These are phyloP conservation scores for Pavo muticus DNA, from an alignment of 2,113 vertebrate species.

Conservation along the genomic window DNA sequence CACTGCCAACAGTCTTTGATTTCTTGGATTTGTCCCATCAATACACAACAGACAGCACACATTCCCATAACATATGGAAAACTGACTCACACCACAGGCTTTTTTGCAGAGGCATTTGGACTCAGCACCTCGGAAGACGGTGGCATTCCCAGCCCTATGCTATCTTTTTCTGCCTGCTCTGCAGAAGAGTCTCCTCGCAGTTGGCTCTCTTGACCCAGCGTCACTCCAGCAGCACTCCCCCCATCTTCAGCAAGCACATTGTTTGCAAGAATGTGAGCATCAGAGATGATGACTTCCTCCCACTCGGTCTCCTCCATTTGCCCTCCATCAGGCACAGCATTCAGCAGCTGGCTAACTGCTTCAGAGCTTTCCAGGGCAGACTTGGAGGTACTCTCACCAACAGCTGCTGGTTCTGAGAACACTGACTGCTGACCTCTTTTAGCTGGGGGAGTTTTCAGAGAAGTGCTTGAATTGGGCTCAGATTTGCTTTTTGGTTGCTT, in stretches of 20 bases:
- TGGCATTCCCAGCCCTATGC: slow-evolving; percentile 29
- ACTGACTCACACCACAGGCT: slow-evolving; percentile 71
- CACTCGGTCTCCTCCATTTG: slow-evolving; percentile 74
- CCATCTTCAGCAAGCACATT: slow-evolving; percentile 44
- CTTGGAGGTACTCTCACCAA: slow-evolving; percentile 55
- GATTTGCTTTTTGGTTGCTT: slow-evolving; percentile 80
- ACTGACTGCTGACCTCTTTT: slow-evolving; percentile 73
- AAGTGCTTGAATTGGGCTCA: slow-evolving; percentile 71
- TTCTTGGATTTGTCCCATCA: neutral
- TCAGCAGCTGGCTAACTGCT: slow-evolving; percentile 82
- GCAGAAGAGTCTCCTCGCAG: slow-evolving; percentile 23
- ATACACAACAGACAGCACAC: neutral
- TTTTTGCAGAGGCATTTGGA: slow-evolving; percentile 66
- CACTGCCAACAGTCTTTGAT: neutral
- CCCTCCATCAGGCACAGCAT: slow-evolving; percentile 58
- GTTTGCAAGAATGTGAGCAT: slow-evolving; percentile 71
- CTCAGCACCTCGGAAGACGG: slow-evolving; percentile 1
- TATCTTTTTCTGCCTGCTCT: slow-evolving; percentile 66
- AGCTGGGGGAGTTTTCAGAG: slow-evolving; percentile 66
- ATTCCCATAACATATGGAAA: neutral
- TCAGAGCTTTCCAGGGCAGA: slow-evolving; percentile 74
- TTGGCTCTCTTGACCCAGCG: slow-evolving; percentile 31
- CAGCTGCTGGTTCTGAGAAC: slow-evolving; percentile 25
- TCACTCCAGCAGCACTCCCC: neutral
- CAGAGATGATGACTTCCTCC: slow-evolving; percentile 81